These are phyloP conservation scores for Mastomys coucha DNA, from an alignment of 2,113 vertebrate genomes.

Conservation along the genomic window DNA sequence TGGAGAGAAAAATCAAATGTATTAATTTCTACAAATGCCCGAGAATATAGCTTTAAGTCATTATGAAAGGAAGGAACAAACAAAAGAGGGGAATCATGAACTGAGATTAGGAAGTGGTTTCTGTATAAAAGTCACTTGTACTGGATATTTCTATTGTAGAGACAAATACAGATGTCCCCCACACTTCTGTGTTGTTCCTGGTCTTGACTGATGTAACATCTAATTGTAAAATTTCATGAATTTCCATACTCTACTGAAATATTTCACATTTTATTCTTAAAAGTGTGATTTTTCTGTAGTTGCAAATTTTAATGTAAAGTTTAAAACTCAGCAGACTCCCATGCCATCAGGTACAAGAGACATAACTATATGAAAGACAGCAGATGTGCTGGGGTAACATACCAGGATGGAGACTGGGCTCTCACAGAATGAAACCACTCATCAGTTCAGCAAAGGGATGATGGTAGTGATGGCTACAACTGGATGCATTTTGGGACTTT, in stretches of 20 bases:
- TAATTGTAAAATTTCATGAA: constrained; percentile 26
- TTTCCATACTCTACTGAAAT: constrained; percentile 55
- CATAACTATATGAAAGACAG: not conserved
- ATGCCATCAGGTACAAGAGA: not conserved
- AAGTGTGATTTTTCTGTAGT: not conserved
- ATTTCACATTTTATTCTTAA: constrained; percentile 54
- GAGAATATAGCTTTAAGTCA: not conserved
- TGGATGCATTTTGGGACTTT: not conserved
- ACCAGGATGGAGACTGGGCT: not conserved
- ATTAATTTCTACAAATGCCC: not conserved
- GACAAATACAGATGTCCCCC: not conserved
- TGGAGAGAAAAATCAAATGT: no score
- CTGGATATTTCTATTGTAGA: not conserved
- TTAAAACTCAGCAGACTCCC: not conserved
- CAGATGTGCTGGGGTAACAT: not conserved
- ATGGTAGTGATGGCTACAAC: not conserved
- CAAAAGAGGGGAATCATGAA: not conserved
- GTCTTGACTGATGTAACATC: not conserved
- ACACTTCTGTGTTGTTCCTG: not conserved
- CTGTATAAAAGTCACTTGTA: not conserved
- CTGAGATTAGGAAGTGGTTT: constrained; percentile 5
- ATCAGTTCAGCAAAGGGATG: not conserved
- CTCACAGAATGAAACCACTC: not conserved
- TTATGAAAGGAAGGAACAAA: not conserved
- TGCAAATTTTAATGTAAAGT: not conserved